These are phyloP conservation scores for Papilio demoleus DNA, from an alignment of 2,888 invertebrate genomes.

Conservation along the genomic window DNA sequence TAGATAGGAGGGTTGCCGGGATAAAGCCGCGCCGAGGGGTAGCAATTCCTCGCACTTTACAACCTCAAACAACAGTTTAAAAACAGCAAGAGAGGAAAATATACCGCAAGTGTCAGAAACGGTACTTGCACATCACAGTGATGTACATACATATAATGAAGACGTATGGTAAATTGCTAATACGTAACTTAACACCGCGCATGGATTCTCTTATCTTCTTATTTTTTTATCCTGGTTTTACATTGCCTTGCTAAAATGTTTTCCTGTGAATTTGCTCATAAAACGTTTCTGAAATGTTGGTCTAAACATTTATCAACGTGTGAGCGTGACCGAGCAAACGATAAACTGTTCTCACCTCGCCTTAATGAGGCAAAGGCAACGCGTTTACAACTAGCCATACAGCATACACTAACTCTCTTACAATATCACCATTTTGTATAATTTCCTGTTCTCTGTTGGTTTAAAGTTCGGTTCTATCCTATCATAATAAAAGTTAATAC, in stretches of 20 bases:
- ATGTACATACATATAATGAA: background rate
- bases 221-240: no score
- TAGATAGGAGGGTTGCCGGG: background rate
- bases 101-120: background rate
- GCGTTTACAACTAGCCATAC: background rate
- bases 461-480: background rate
- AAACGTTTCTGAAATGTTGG: background rate
- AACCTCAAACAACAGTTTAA: conserved; percentile 20
- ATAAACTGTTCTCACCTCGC: background rate
- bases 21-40: conserved; percentile 16
- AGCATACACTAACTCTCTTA: no score
- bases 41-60: conserved; percentile 12
- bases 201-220: no score
- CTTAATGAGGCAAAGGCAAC: background rate
- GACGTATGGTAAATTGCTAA: background rate
- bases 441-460: no score
- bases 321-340: conserved; percentile 1
- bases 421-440: background rate
- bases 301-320: background rate
- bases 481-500: background rate
- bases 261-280: background rate
- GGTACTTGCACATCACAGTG: background rate
- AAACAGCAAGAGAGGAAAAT: conserved; percentile 16
- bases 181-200: no score
- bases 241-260: no score